phyloP scores from a whole-genome alignment of 2,797 vertebrate species.

The Mus spretus region DNA sequence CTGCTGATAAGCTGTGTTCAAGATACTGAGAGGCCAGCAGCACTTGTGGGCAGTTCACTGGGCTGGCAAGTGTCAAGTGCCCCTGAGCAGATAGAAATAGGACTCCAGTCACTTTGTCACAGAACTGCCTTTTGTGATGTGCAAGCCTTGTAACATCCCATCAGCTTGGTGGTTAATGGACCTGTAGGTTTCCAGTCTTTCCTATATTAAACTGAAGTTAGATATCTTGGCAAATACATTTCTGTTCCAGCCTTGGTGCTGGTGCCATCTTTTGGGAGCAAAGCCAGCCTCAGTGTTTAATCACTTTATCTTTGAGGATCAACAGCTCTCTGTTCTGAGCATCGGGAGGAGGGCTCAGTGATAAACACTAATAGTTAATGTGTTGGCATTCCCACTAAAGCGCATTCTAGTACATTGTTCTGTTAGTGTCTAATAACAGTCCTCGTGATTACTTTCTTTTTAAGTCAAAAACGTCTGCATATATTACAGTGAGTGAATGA shows the following conservation, averaged over 20 bases:
- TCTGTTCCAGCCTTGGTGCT: conserved; percentile 25
- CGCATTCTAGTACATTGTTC: neutral
- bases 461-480: neutral
- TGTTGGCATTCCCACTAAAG: neutral
- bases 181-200: conserved; percentile 21
- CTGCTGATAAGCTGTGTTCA: conserved; percentile 49
- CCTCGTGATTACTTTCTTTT: conserved; percentile 2
- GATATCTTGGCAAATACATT: conserved; percentile 36
- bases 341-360: neutral
- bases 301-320: neutral
- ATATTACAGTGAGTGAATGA: neutral
- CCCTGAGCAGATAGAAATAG: conserved; percentile 80
- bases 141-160: neutral
- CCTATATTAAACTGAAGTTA: conserved; percentile 1
- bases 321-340: neutral
- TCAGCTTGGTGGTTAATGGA: conserved; percentile 53
- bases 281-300: conserved; percentile 8
- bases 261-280: conserved; percentile 25
- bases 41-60: conserved; percentile 4
- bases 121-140: neutral
- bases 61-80: neutral
- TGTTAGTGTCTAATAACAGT: neutral
- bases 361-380: neutral
- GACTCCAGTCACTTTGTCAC: conserved; percentile 53
- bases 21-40: conserved; percentile 15